Percentiles rank a stretch among this genome's conserved stretches.
Evolutionary conservation across 2,888 invertebrate species (phyloP).

Genomic region (Shargacucullia verbasci): DNA sequence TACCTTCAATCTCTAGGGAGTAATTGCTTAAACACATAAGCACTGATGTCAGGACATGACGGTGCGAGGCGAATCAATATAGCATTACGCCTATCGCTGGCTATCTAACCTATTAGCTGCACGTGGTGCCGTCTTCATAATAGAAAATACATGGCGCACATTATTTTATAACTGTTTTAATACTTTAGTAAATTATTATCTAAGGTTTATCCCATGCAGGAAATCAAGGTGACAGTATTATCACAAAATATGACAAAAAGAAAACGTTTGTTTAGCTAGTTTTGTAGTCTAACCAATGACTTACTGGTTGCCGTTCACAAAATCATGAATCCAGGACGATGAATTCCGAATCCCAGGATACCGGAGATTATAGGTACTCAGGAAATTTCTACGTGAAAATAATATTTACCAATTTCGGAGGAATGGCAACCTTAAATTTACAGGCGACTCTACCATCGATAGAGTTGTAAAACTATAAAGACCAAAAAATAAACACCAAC

Average conservation of each 20-base stretch:
- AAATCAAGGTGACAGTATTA: slow-evolving; percentile 12
- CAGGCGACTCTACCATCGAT: neutral
- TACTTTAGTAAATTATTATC: slow-evolving; percentile 42
- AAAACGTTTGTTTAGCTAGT: too few species aligned
- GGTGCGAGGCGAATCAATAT: slow-evolving; percentile 76
- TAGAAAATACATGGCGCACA: slow-evolving; percentile 50
- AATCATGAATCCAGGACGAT: too few species aligned
- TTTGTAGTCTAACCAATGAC: too few species aligned
- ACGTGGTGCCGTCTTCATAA: slow-evolving; percentile 40
- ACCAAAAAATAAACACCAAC: too few species aligned
- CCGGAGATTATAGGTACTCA: too few species aligned
- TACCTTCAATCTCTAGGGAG: slow-evolving; percentile 67
- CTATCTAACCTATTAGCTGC: slow-evolving; percentile 66
- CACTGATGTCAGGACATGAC: slow-evolving; percentile 65
- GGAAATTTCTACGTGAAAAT: too few species aligned
- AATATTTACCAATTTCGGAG: too few species aligned
- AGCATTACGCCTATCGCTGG: slow-evolving; percentile 66
- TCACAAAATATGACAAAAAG: slow-evolving; percentile 13
- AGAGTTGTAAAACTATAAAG: slow-evolving; percentile 8
- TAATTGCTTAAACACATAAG: slow-evolving; percentile 85
- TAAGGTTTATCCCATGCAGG: slow-evolving; percentile 12
- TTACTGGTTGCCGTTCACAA: too few species aligned
- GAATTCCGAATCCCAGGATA: too few species aligned
- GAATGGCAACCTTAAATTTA: too few species aligned
- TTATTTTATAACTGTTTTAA: slow-evolving; percentile 41